These are phyloP conservation scores for Cirrhinus molitorella DNA, from an alignment of 2,797 vertebrate species.

Conservation along the genomic window DNA sequence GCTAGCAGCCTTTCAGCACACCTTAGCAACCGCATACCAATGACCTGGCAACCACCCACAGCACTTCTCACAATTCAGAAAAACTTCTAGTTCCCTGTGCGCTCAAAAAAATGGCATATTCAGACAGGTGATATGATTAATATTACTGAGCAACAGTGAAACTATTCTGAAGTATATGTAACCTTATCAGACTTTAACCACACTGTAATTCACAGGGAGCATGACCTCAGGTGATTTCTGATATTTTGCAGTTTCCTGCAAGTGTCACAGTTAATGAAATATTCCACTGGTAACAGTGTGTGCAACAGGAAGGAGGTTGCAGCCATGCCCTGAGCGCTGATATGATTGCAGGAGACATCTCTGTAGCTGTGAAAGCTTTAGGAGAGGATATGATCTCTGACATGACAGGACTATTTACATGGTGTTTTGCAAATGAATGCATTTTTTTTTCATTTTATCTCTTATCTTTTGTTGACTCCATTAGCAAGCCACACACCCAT, in stretches of 20 bases:
- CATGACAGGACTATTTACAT: slow-evolving; percentile 8
- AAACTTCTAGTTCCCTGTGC: not conserved
- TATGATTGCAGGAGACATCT: slow-evolving; percentile 27
- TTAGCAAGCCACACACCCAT: not conserved
- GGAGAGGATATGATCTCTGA: slow-evolving; percentile 39
- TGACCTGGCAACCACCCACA: not conserved
- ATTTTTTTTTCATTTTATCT: not conserved
- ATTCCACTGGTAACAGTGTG: not conserved
- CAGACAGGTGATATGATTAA: not conserved
- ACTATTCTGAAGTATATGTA: not conserved
- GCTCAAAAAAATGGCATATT: not conserved
- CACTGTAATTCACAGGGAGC: not conserved
- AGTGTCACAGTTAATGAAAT: slow-evolving; percentile 16
- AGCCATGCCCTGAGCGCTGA: not conserved
- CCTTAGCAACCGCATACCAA: not conserved
- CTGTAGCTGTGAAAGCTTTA: slow-evolving; percentile 14
- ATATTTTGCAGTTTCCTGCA: slow-evolving; percentile 19
- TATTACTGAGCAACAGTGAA: not conserved
- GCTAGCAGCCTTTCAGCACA: not conserved
- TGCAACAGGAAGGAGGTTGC: slow-evolving; percentile 28
- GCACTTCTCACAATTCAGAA: slow-evolving; percentile 12
- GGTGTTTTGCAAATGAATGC: not conserved
- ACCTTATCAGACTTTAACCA: not conserved
- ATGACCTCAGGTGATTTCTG: not conserved
- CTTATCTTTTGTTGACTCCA: not conserved